A percentile compares a stretch with the other conserved stretches of the same genome.
Evolutionary conservation across 2,113 vertebrate species (phyloP).

Genomic region (Arizona elegans): DNA sequence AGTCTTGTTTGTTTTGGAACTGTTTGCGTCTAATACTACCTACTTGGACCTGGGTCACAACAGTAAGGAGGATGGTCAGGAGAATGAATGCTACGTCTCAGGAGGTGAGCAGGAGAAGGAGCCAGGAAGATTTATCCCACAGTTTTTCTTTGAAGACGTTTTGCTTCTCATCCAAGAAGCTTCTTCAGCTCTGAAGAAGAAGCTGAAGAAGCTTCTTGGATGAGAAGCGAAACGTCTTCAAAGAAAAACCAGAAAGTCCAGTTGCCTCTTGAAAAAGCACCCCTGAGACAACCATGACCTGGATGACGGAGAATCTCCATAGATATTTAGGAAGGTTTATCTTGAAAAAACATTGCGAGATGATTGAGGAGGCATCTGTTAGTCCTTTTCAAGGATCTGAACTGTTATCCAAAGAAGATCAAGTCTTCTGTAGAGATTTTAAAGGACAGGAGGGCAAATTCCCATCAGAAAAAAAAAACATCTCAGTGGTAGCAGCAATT

Average conservation of each 20-base stretch:
- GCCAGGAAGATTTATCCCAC: background rate
- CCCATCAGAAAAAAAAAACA: background rate
- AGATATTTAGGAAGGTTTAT: background rate
- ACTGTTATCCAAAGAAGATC: background rate
- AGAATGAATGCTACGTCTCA: background rate
- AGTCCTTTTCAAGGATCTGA: background rate
- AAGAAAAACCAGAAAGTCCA: no score
- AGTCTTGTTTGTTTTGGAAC: no score
- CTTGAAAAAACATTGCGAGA: background rate
- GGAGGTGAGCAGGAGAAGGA: background rate
- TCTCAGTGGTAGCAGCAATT: background rate
- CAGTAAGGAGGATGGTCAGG: background rate
- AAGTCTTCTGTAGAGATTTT: background rate
- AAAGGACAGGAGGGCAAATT: background rate
- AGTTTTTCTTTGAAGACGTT: no score
- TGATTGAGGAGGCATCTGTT: background rate
- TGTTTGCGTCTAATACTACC: no score
- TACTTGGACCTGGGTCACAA: no score
- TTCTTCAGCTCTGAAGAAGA: no score
- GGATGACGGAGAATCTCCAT: no score
- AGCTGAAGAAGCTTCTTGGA: no score
- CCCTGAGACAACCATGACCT: no score
- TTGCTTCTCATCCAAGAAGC: no score
- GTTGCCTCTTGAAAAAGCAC: no score
- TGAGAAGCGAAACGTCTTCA: no score